A percentile compares a stretch with the other conserved stretches of the same genome.
These are phyloP conservation scores for Dasypus novemcinctus DNA, from an alignment of 2,113 vertebrate species.

Conservation along the genomic window DNA sequence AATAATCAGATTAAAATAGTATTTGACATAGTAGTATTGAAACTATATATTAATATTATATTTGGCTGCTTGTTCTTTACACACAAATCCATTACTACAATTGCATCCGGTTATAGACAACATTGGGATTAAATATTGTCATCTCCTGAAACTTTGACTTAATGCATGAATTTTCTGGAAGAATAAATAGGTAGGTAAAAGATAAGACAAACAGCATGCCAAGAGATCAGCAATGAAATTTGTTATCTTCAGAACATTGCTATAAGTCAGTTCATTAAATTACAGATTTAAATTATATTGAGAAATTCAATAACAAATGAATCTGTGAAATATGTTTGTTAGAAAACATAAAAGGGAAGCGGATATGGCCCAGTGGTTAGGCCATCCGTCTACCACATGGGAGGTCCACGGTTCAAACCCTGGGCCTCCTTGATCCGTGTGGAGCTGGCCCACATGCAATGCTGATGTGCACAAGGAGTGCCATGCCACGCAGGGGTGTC, in stretches of 20 bases:
- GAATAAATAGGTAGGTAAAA: background rate
- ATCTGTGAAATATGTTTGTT: slow-evolving; percentile 31
- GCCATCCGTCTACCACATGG: too few relatives aligned
- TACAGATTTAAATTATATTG: slow-evolving; percentile 42
- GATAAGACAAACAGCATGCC: background rate
- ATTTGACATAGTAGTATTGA: background rate
- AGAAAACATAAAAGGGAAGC: slow-evolving; percentile 21
- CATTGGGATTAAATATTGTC: slow-evolving; percentile 40
- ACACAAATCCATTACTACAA: background rate
- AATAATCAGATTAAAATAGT: background rate
- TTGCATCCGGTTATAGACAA: slow-evolving; percentile 45
- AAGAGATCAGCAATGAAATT: background rate
- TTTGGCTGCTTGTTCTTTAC: background rate
- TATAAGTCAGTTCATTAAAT: slow-evolving; percentile 42
- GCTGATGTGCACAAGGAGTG: too few relatives aligned
- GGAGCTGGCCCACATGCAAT: too few relatives aligned
- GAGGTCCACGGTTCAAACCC: too few relatives aligned
- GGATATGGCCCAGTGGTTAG: too few relatives aligned
- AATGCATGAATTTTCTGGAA: slow-evolving; percentile 49
- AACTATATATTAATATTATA: background rate
- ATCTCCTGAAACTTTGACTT: slow-evolving; percentile 43
- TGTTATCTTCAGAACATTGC: slow-evolving; percentile 37
- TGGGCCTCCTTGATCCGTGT: too few relatives aligned
- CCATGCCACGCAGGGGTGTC: too few relatives aligned
- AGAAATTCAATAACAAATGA: slow-evolving; percentile 20